Evolutionary conservation across 1,140 invertebrate genomes (phyloP), one percentile per base, ranked within the genome.

Genomic region (Ceratoteleas bidentatus): DNA sequence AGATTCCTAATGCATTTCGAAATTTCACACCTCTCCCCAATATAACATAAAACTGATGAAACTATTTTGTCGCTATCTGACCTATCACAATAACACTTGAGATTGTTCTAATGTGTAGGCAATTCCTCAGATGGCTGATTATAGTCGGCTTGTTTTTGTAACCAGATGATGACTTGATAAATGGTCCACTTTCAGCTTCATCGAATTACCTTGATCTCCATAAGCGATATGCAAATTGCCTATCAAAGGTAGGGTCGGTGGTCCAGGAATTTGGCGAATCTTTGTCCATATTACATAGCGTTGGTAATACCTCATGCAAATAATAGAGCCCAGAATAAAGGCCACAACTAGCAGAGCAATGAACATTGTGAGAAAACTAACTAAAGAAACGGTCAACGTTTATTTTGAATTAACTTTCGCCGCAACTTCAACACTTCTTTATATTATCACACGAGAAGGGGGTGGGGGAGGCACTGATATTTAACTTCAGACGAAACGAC

Each of bases 161-260:
- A 43, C 2, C 40, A 43, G n/a, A 10, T 32, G 9, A 32, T 16
- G 15, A 8, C 6, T 0, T 16, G 4, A 32, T 13, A 9, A 50
- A 34, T 32, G 10, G 36, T 50, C 6, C 15, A 9, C 36, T 62
- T 40, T 40, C 36, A 40, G 10, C 7, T 40, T 40, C 7, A 11
- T 9, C 33, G 14, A 36, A 36, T 8, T 72, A 72, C 68, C 56
- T 72, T 52, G 57, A n/a, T 72, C 57, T 9, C 68, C 68, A 61
- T 15, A 61, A 15, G 61, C n/a, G 9, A 33, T 3, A 61, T 61
- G 47, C n/a, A 54, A 53, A 72, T 72, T 72, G 52, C 69, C 69
- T 62, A 72, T 36, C 0, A 72, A 8, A 0, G 69, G 69, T 36
- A 72, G 36, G 15, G 36, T 45, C 33, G 69, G 54, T 56, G 69